Evolutionary conservation across 2,113 vertebrate genomes (phyloP).

Genomic region (Uria lomvia): DNA sequence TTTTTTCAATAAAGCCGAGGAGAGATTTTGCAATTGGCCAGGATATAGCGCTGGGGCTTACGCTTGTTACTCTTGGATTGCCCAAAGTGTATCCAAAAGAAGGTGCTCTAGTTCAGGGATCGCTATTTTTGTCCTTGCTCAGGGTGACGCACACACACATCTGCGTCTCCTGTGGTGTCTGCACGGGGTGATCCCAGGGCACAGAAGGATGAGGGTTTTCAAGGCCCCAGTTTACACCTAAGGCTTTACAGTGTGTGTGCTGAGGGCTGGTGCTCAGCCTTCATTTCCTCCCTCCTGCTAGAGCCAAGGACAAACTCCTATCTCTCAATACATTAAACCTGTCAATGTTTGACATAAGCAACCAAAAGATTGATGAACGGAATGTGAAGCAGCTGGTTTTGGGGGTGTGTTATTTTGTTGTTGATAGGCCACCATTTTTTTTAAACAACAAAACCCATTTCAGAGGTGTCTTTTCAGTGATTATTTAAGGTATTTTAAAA

Average conservation of each 20-base stretch:
- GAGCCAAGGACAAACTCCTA: constrained; percentile 22
- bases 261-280: background rate
- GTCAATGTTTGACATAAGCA: constrained; percentile 50
- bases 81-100: background rate
- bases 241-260: background rate
- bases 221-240: background rate
- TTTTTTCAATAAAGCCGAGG: background rate
- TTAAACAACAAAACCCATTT: background rate
- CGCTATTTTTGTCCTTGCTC: background rate
- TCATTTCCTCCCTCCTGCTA: constrained; percentile 26
- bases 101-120: background rate
- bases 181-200: background rate
- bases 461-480: background rate
- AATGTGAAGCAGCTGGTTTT: constrained; percentile 30
- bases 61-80: background rate
- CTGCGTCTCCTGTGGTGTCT: background rate
- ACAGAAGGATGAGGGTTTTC: background rate
- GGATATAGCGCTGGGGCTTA: background rate
- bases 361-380: constrained; percentile 27
- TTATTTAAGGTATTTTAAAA: constrained; percentile 3
- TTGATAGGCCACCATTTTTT: background rate
- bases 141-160: background rate
- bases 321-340: constrained; percentile 22
- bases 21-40: background rate
- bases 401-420: constrained; percentile 16